Evolutionary conservation across 2,888 invertebrate species (phyloP), one percentile per base, ranked within the genome.

Genomic region (Masnerella sp.): DNA sequence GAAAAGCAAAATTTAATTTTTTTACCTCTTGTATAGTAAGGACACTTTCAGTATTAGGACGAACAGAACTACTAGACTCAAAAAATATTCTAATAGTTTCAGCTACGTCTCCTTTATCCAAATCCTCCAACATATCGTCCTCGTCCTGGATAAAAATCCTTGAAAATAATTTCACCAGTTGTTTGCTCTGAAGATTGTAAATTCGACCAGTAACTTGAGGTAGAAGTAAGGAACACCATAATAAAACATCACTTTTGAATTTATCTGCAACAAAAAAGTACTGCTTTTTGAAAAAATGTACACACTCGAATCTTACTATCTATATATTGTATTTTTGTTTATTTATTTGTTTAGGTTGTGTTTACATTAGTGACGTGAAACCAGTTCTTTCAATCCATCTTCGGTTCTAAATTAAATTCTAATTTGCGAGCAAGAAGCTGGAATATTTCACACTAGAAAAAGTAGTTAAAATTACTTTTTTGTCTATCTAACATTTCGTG

Each of bases 111-210:
- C 97, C 96, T 84, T 95, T 91, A 83, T 97, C 96, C 77, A 97
- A 89, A 88, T 96, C 92, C 77, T 93, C 92, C 5, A 95, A 87
- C 96, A 98, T 97, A 42, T 93, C 93, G 78, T 93, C 92, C 72
- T 92, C 92, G 86, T 93, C 92, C 0, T 90, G 90, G 2, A 89
- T 88, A 77, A 97, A 94, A 69, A 97, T 91, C 88, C 91, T 91
- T 42, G 96, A 93, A 85, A 96, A 97, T 40, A 97, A 87, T 88
- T 98, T 97, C 0, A 96, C 89, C 56, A 98, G 89, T 83, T 97
- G 96, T 85, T 96, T 97, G 84, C 94, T 96, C 89, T 96, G 96
- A 47, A 98, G 88, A 89, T 98, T 97, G 85, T 97, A 98, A 25
- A 97, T 92, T 71, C 95, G 89, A 85, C 96, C 96, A 9, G 92